These are phyloP conservation scores for Andrena camellia DNA, from an alignment of 2,888 invertebrate genomes.

Conservation along the genomic window DNA sequence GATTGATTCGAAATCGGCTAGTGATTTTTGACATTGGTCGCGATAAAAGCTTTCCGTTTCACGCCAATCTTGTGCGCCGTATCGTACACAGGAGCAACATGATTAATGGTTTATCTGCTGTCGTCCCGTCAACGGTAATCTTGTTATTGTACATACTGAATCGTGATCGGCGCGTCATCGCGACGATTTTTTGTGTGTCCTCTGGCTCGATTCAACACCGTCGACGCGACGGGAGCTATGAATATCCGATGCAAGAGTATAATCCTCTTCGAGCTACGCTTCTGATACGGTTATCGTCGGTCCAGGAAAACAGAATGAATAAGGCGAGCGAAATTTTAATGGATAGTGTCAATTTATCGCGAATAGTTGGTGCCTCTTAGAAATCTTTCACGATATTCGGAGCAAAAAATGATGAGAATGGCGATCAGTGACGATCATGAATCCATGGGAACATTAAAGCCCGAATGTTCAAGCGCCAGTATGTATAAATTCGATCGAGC, in stretches of 20 bases:
- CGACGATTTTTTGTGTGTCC: neutral
- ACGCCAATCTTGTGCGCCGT: constrained; percentile 38
- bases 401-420: too few species aligned
- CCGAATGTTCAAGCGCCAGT: constrained; percentile 41
- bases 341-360: too few species aligned
- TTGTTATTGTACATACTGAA: constrained; percentile 46
- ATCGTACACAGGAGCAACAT: constrained; percentile 19
- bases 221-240: neutral
- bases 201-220: neutral
- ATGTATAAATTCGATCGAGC: constrained; percentile 44
- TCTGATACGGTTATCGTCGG: neutral
- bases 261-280: neutral
- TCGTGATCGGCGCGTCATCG: constrained; percentile 21
- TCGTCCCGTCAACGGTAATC: constrained; percentile 43
- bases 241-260: constrained; percentile 7
- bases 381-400: too few species aligned
- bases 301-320: neutral
- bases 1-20: constrained; percentile 61
- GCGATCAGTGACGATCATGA: too few species aligned
- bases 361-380: too few species aligned
- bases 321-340: too few species aligned
- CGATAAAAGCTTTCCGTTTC: constrained; percentile 62
- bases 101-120: constrained; percentile 61
- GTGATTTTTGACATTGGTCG: constrained; percentile 59
- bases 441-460: constrained; percentile 36